Evolutionary conservation across 2,888 invertebrate species (phyloP).

Genomic region (Micoletzkya japonica): DNA sequence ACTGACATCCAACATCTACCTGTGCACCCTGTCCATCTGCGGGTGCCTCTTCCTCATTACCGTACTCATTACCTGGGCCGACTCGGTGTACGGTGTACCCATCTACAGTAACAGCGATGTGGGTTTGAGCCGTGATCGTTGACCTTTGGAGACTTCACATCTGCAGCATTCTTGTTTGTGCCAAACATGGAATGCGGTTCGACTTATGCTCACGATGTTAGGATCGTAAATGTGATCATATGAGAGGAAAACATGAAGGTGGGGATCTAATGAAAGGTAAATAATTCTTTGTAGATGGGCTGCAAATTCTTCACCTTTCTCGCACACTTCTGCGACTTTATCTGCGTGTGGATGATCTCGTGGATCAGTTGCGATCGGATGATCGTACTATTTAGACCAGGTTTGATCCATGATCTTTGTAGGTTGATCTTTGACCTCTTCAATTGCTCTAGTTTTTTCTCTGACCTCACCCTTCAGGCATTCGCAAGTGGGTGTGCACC

Average conservation of each 20-base stretch:
- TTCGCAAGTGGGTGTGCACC: slow-evolving; percentile 52
- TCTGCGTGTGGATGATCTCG: slow-evolving; percentile 60
- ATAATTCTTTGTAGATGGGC: slow-evolving; percentile 28
- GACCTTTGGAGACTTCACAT: too few species aligned
- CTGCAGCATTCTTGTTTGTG: too few species aligned
- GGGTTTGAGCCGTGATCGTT: too few species aligned
- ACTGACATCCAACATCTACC: slow-evolving; percentile 61
- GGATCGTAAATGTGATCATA: too few species aligned
- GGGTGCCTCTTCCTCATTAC: slow-evolving; percentile 59
- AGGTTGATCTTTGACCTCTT: neutral
- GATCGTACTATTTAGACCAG: slow-evolving; percentile 56
- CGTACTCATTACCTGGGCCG: slow-evolving; percentile 57
- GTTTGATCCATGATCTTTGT: slow-evolving; percentile 27
- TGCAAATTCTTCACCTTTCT: slow-evolving; percentile 58
- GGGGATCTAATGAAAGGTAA: too few species aligned
- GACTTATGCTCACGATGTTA: too few species aligned
- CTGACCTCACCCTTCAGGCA: slow-evolving; percentile 36
- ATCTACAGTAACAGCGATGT: slow-evolving; percentile 54
- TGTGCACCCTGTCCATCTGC: slow-evolving; percentile 58
- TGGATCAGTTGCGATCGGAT: slow-evolving; percentile 57
- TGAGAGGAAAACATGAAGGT: too few species aligned
- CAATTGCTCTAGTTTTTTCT: neutral
- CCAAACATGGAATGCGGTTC: too few species aligned
- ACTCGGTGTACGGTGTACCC: slow-evolving; percentile 48
- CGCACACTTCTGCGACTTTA: slow-evolving; percentile 61